These are phyloP conservation scores for Paralvinella palmiformis DNA, from an alignment of 1,140 invertebrate species.

Conservation along the genomic window DNA sequence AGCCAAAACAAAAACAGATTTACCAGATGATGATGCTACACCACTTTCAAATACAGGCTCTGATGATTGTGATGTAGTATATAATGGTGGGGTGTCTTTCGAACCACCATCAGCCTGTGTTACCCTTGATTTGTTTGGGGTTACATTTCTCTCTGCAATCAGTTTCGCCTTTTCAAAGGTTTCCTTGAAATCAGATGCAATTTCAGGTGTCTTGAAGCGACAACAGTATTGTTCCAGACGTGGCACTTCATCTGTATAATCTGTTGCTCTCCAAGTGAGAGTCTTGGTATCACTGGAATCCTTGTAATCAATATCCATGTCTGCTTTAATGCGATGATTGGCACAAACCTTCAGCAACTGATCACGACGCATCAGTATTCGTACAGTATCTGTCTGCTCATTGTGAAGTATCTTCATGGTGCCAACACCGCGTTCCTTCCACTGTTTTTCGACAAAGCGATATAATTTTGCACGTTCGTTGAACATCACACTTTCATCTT, in stretches of 20 bases:
- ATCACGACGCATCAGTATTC: conserved; percentile 77
- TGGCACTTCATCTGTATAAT: conserved; percentile 76
- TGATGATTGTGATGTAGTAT: too few relatives aligned
- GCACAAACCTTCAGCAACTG: conserved; percentile 83
- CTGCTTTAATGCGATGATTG: conserved; percentile 66
- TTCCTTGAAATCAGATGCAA: conserved; percentile 52
- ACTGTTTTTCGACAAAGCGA: conserved; percentile 68
- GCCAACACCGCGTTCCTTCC: conserved; percentile 85
- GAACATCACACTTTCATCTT: conserved; percentile 66
- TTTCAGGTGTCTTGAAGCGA: conserved; percentile 72
- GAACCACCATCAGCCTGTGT: too few relatives aligned
- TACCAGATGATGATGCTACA: too few relatives aligned
- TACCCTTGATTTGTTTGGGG: too few relatives aligned
- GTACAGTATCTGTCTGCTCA: conserved; percentile 62
- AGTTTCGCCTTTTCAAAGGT: conserved; percentile 36
- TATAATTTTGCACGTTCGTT: conserved; percentile 69
- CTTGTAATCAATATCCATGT: conserved; percentile 39
- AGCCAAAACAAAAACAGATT: too few relatives aligned
- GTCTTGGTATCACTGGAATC: conserved; percentile 30
- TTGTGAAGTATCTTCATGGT: conserved; percentile 76
- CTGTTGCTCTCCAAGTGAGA: conserved; percentile 44
- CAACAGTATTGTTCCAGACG: conserved; percentile 68
- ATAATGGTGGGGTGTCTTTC: too few relatives aligned
- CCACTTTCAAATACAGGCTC: too few relatives aligned
- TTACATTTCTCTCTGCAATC: too few relatives aligned